Percentiles rank a stretch among this genome's conserved stretches.
Evolutionary conservation across 1,140 invertebrate species (phyloP).

Genomic region (Drosophila auraria): DNA sequence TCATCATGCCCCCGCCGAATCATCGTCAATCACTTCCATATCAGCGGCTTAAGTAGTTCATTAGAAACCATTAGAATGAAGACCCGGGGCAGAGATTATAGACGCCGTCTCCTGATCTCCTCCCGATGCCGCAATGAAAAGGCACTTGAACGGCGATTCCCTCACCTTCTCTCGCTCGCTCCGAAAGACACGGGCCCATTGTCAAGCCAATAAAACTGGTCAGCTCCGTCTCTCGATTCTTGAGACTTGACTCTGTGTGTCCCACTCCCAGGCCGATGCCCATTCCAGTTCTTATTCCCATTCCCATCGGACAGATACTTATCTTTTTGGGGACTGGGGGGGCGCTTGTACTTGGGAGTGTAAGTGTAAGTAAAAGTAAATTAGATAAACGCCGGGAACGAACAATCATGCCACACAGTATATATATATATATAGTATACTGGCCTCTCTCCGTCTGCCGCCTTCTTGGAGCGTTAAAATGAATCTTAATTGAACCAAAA

Average conservation of each 20-base stretch:
- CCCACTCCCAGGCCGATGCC: slow-evolving; percentile 22
- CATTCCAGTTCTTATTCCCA: slow-evolving; percentile 20
- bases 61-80: slow-evolving; percentile 68
- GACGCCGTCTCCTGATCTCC: slow-evolving; percentile 14
- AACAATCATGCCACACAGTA: slow-evolving; percentile 63
- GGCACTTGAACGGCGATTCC: slow-evolving; percentile 59
- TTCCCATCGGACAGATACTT: slow-evolving; percentile 56
- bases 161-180: slow-evolving; percentile 50
- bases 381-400: slow-evolving; percentile 77
- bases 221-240: slow-evolving; percentile 32
- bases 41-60: slow-evolving; percentile 61
- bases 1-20: slow-evolving; percentile 44
- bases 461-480: slow-evolving; percentile 61
- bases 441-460: slow-evolving; percentile 4
- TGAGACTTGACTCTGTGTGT: slow-evolving; percentile 21
- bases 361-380: slow-evolving; percentile 79
- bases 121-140: slow-evolving; percentile 35
- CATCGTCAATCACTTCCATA: slow-evolving; percentile 55
- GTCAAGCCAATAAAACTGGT: slow-evolving; percentile 78
- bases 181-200: slow-evolving; percentile 63
- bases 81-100: slow-evolving; percentile 35
- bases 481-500: slow-evolving; percentile 80
- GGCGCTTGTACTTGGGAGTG: slow-evolving; percentile 65
- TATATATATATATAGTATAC: slow-evolving; percentile 1
- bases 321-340: slow-evolving; percentile 47